Base-by-base conservation (phyloP, 2,797 vertebrate genomes). In the Rousettus madagascariensis region DNA sequence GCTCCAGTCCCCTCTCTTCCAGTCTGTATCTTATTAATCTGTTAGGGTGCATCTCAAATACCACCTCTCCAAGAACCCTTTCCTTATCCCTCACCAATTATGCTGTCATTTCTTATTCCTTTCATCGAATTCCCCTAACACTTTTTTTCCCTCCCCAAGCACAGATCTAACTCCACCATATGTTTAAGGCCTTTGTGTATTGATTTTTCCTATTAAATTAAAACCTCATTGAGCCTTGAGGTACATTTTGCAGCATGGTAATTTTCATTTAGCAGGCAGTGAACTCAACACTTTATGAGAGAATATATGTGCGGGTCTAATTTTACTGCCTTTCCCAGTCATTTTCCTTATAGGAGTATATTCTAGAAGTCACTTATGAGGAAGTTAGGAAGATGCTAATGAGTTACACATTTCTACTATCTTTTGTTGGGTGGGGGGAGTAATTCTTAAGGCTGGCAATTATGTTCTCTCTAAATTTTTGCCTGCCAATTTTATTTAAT, bases 401-500 rank as follows among this genome's bases (percentile, higher is more conserved):
- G 55, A 24, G 75, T 86, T 77, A 86, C 19, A 59, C 83, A 77
- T 72, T 90, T 95, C 24, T 20, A 86, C 28, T 59, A 5, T 80
- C 38, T 94, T 80, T 75, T 88, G 36, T 53, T 49, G 15, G 49
- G 28, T 13, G 28, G 19, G n/a, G 16, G 68, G n/a, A 22, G 6
- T 75, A 82, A 83, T 80, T 71, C 61, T 89, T 75, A 69, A 82
- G 30, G 51, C 49, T 75, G 36, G 26, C 59, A 80, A 82, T 80
- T 51, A 90, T 57, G 71, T 26, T 89, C 79, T 24, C 15, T 26
- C 41, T 88, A 85, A 80, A 72, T 36, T 87, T 66, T 71, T 77
- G 46, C 72, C 43, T 83, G 78, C 19, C 74, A 59, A 63, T 89
- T 92, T 95, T 75, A 91, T 41, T 94, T 78, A 92, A 65, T 86